These are phyloP conservation scores for Cladorhizidae sp. DNA, from an alignment of 37 sponge, comb jelly and placozoan genomes.

Conservation along the genomic window DNA sequence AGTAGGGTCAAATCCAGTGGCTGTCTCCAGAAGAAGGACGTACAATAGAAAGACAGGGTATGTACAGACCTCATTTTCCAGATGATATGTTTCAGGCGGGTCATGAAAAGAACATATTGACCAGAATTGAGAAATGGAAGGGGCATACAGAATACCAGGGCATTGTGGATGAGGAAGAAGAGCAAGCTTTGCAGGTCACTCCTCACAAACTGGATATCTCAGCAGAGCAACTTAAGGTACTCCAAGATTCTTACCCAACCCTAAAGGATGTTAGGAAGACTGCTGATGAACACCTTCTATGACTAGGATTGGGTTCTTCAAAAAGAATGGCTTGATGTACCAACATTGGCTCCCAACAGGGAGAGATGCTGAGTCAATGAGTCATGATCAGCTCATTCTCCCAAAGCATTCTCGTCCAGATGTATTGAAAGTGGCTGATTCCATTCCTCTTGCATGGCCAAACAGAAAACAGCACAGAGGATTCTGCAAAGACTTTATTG, in stretches of 20 bases:
- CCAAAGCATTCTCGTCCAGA: slow-evolving; percentile 18
- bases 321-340: slow-evolving; percentile 33
- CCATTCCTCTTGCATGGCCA: slow-evolving; percentile 58
- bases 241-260: slow-evolving; percentile 38
- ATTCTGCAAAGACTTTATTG: too few relatives aligned
- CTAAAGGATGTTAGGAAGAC: neutral
- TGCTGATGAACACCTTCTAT: neutral
- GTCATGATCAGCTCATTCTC: slow-evolving; percentile 51
- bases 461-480: slow-evolving; percentile 53
- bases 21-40: too few relatives aligned
- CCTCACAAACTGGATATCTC: slow-evolving; percentile 10
- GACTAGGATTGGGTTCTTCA: slow-evolving; percentile 24
- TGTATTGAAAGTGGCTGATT: slow-evolving; percentile 57
- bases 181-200: neutral
- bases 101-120: neutral
- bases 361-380: slow-evolving; percentile 1
- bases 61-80: too few relatives aligned
- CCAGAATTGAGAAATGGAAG: neutral
- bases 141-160: too few relatives aligned
- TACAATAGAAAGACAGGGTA: too few relatives aligned
- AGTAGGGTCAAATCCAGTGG: too few relatives aligned
- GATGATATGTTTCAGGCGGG: neutral
- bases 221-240: slow-evolving; percentile 13
- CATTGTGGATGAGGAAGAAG: neutral
- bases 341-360: slow-evolving; percentile 18